Conservation (phyloP, 1,140 invertebrate species). For the Aphelinus atriplicis region DNA sequence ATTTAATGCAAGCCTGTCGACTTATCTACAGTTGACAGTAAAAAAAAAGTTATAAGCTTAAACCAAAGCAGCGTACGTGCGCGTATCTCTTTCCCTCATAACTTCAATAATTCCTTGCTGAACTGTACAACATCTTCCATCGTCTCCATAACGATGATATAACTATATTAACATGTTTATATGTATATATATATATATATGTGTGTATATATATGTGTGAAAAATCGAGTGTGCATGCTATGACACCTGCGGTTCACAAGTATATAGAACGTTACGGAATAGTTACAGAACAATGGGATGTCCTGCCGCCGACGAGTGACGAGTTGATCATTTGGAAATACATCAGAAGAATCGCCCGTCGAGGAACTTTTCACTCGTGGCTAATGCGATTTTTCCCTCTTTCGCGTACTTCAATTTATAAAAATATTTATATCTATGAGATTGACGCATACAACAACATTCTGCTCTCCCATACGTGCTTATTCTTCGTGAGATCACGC, state of each 20-base stretch:
- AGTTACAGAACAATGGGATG: not conserved
- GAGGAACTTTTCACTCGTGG: not conserved
- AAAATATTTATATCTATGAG: slow-evolving; percentile 25
- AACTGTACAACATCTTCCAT: slow-evolving; percentile 31
- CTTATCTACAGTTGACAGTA: too few relatives aligned
- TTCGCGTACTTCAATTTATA: slow-evolving; percentile 1
- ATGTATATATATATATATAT: too few relatives aligned
- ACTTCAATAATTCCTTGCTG: slow-evolving; percentile 6
- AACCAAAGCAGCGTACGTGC: not conserved
- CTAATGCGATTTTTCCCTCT: not conserved
- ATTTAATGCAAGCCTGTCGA: too few relatives aligned
- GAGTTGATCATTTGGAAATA: not conserved
- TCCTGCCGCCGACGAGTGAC: not conserved
- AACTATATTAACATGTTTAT: too few relatives aligned
- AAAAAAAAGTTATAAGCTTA: not conserved
- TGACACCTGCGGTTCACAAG: slow-evolving; percentile 18
- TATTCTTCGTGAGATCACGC: not conserved
- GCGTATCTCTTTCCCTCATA: not conserved
- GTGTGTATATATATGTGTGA: slow-evolving; percentile 25
- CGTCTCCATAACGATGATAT: not conserved
- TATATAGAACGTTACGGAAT: slow-evolving; percentile 5
- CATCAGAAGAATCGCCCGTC: not conserved
- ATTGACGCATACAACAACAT: slow-evolving; percentile 18
- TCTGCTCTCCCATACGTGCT: not conserved
- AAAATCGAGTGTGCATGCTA: slow-evolving; percentile 25